Evolutionary conservation across 1,140 invertebrate species (phyloP).

Genomic region (Drosophila albomicans): DNA sequence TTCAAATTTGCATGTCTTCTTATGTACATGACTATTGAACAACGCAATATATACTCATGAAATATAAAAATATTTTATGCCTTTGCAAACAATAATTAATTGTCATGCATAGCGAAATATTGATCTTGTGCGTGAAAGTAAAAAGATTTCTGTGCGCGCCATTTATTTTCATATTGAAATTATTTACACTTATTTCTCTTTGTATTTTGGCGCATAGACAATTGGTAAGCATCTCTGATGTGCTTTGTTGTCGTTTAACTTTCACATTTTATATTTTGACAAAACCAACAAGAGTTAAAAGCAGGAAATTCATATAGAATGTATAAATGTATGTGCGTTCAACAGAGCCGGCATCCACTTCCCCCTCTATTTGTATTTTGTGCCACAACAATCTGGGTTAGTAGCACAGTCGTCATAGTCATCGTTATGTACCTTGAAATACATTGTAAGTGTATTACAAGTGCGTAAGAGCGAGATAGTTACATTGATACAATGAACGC

Average conservation of each 20-base stretch:
- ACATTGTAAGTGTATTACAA: conserved; percentile 25
- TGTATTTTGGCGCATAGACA: conserved; percentile 31
- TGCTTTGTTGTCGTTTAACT: conserved; percentile 48
- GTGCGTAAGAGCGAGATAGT: conserved; percentile 11
- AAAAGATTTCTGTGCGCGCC: conserved; percentile 16
- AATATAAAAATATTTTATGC: background rate
- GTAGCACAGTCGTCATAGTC: conserved; percentile 53
- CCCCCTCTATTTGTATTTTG: background rate
- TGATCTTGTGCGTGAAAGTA: conserved; percentile 16
- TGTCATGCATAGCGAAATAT: no score
- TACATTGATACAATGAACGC: background rate
- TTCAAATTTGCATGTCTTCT: no score
- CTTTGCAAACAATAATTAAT: no score
- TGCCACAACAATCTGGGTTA: conserved; percentile 60
- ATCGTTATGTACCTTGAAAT: conserved; percentile 55
- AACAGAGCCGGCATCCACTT: conserved; percentile 33
- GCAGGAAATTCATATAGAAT: conserved; percentile 25
- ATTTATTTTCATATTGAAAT: conserved; percentile 26
- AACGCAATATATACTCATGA: background rate
- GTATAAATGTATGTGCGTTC: conserved; percentile 13
- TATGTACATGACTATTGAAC: background rate
- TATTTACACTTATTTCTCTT: conserved; percentile 27
- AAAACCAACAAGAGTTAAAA: conserved; percentile 12
- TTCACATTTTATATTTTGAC: conserved; percentile 68
- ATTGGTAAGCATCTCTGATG: conserved; percentile 31